A percentile compares a stretch with the other conserved stretches of the same genome.
Conservation (phyloP, 2,113 vertebrate species). For the Spea bombifrons region DNA sequence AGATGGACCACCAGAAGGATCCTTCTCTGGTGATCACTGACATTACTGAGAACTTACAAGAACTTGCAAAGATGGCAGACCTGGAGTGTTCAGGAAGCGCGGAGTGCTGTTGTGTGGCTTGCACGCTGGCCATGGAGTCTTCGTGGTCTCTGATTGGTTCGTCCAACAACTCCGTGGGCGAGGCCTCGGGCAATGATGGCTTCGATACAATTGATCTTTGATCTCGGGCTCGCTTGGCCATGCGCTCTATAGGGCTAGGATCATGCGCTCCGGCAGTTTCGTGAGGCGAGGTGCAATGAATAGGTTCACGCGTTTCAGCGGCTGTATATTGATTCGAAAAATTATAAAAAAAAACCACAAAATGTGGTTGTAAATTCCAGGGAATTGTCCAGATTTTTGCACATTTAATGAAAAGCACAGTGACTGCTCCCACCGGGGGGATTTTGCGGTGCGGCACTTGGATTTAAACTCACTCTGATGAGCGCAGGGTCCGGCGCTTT, state of each 20-base stretch:
- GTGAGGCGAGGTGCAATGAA: background rate
- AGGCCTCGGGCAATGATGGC: slow-evolving; percentile 2
- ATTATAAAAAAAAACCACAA: no score
- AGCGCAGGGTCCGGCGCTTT: background rate
- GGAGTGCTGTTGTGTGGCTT: slow-evolving; percentile 36
- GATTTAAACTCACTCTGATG: background rate
- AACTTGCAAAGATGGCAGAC: slow-evolving; percentile 9
- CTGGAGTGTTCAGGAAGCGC: slow-evolving; percentile 31
- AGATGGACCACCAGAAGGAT: background rate
- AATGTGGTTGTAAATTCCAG: no score
- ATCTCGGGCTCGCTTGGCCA: background rate
- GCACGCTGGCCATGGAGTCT: slow-evolving; percentile 25
- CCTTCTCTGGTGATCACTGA: background rate
- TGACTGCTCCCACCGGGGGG: background rate
- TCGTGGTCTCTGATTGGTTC: slow-evolving; percentile 24
- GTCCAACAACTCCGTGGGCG: background rate
- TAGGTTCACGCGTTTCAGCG: no score
- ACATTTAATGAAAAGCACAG: no score
- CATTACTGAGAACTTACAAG: background rate
- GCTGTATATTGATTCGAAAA: no score
- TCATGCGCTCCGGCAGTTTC: background rate
- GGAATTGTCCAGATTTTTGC: no score
- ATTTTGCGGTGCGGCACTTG: background rate
- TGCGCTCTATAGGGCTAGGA: background rate
- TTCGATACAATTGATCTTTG: background rate